phyloP scores from a whole-genome alignment of 2,113 vertebrate genomes.

The Siniperca knerii region DNA sequence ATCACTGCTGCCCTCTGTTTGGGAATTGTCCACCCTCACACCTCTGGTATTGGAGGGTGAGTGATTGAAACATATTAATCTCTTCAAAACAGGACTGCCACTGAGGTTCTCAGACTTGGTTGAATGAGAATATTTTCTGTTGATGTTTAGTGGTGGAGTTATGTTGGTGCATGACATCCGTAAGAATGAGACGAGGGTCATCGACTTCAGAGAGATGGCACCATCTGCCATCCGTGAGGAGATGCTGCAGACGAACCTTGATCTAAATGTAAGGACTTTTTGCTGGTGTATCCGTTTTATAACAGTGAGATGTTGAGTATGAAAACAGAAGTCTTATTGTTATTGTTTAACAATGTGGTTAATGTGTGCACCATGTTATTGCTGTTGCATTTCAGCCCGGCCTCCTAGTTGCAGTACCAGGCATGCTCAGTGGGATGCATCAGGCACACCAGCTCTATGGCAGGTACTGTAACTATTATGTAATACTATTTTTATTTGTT shows the following conservation, averaged over 20 bases:
- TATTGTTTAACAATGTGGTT: neutral
- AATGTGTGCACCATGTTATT: slow-evolving; percentile 7
- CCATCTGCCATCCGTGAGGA: slow-evolving; percentile 88
- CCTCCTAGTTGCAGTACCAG: slow-evolving; percentile 93
- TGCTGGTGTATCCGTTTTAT: neutral
- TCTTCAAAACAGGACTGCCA: neutral
- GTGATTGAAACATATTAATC: slow-evolving; percentile 50
- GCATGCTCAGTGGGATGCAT: slow-evolving; percentile 93
- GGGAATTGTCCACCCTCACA: slow-evolving; percentile 94
- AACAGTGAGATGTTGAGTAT: neutral
- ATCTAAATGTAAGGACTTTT: slow-evolving; percentile 84
- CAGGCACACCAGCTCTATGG: slow-evolving; percentile 94
- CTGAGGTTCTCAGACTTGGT: neutral
- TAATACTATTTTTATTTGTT: neutral
- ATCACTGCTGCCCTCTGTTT: slow-evolving; percentile 91
- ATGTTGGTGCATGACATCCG: slow-evolving; percentile 97
- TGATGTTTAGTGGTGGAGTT: slow-evolving; percentile 90
- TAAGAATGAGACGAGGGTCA: slow-evolving; percentile 91
- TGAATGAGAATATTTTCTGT: slow-evolving; percentile 17
- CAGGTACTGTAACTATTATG: slow-evolving; percentile 84
- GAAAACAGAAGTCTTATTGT: neutral
- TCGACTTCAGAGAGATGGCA: slow-evolving; percentile 96
- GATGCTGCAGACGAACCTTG: slow-evolving; percentile 84
- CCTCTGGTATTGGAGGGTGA: slow-evolving; percentile 95
- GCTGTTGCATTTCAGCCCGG: slow-evolving; percentile 86